A percentile compares a stretch with the other conserved stretches of the same genome.
Conservation (phyloP, 2,797 vertebrate species). For the Rhodeus uyekii region DNA sequence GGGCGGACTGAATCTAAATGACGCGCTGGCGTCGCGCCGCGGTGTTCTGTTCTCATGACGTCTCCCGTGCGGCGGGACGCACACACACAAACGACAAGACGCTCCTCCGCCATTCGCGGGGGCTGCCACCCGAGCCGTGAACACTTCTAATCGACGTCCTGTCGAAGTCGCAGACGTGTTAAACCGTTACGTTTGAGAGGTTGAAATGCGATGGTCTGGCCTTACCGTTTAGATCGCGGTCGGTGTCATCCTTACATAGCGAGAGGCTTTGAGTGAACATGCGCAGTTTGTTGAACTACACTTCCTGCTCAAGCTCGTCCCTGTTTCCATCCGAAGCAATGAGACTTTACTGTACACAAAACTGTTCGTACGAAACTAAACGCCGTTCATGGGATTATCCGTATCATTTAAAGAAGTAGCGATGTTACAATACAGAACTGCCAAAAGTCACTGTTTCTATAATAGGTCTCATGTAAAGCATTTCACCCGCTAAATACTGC, state of each 20-base stretch:
- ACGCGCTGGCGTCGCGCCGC: conserved; percentile 47
- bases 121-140: conserved; percentile 47
- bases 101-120: conserved; percentile 72
- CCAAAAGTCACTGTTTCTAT: not conserved
- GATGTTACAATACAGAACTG: no score
- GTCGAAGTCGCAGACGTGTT: not conserved
- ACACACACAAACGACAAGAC: conserved; percentile 76
- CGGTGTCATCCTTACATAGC: conserved; percentile 74
- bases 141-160: not conserved
- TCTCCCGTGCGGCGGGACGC: conserved; percentile 83
- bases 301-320: conserved; percentile 72
- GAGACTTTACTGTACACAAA: not conserved
- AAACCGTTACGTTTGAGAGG: not conserved
- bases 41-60: conserved; percentile 72
- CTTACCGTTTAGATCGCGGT: conserved; percentile 77
- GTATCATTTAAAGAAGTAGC: no score
- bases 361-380: rapidly evolving
- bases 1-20: conserved; percentile 25
- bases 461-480: no score
- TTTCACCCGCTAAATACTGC: not conserved
- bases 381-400: rapidly evolving
- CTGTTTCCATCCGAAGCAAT: conserved; percentile 22
- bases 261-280: conserved; percentile 69
- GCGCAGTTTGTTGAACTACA: conserved; percentile 66
- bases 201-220: conserved; percentile 34